A percentile compares a stretch with the other conserved stretches of the same genome.
Conservation (phyloP, 2,888 invertebrate genomes). For the Formica aserva region DNA sequence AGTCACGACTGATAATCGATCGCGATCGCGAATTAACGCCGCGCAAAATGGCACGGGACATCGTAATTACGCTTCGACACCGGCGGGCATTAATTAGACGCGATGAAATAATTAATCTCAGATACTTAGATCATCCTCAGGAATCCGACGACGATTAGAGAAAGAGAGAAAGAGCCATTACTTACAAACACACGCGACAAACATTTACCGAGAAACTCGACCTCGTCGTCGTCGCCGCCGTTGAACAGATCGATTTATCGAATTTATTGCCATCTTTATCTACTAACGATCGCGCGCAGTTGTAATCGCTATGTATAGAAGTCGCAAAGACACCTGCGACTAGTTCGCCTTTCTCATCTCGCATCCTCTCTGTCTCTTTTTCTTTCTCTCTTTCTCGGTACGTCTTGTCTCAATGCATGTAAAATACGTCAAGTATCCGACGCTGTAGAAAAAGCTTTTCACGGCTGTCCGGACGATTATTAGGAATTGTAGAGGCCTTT, state of each 20-base stretch:
- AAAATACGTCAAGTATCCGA: constrained; percentile 30
- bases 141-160: constrained; percentile 56
- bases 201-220: constrained; percentile 51
- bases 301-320: constrained; percentile 77
- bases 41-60: constrained; percentile 50
- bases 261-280: constrained; percentile 72
- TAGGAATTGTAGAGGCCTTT: constrained; percentile 48
- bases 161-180: neutral
- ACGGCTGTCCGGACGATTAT: constrained; percentile 54
- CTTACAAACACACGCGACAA: constrained; percentile 26
- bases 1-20: constrained; percentile 47
- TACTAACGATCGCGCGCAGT: constrained; percentile 58
- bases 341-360: constrained; percentile 40
- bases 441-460: constrained; percentile 41
- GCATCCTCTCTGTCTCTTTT: neutral
- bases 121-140: constrained; percentile 76
- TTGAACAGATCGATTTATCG: constrained; percentile 75
- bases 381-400: neutral
- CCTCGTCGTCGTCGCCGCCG: constrained; percentile 59
- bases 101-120: constrained; percentile 80
- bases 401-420: neutral
- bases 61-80: constrained; percentile 68
- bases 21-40: constrained; percentile 21
- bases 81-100: constrained; percentile 77
- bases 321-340: constrained; percentile 67